Base-by-base conservation (phyloP, 1,140 invertebrate genomes). In the Pseudomyrmex cubaensis region DNA sequence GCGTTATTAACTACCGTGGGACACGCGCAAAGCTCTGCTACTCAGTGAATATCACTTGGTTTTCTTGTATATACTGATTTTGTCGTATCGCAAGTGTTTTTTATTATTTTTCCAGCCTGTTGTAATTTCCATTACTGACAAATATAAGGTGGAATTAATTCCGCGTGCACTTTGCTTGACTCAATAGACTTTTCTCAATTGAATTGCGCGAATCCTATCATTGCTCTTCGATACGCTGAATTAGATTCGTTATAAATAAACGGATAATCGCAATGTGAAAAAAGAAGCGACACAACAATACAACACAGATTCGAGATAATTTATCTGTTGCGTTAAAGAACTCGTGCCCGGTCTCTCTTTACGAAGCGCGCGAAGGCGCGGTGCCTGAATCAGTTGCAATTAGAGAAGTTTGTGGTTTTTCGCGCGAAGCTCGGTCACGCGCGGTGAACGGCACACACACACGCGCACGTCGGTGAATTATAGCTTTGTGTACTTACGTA, bases 1-100 rank as follows among this genome's bases (percentile, higher is more conserved):
- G 84, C 75, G 85, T 85, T 84, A 88, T 87, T 89, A 90, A 91
- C 73, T 86, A 90, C 66, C 89, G 84, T 90, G 85, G 82, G 83
- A 91, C 62, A 83, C 48, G 20, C 25, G 25, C 25, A 4, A 25
- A 35, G 35, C 35, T 35, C 1, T 35, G 35, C 35, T 25, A 25
- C 22, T 25, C 2, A 35, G 35, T 35, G 5, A 35, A 35, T 7
- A 35, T 35, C 35, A 35, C 5, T 35, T 35, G 35, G 5, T 35
- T 35, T 35, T 35, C 35, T 35, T 35, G 35, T 35, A 35, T 5
- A 5, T 35, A 35, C 35, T 35, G 66, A 22, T 75, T 83, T 17
- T 56, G 22, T 44, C 48, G 17, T 13, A 56, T 56, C 46, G 22
- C 20, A 25, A 35, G 5, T 17, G 13, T 17, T 54, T 12, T 46